Evolutionary conservation across 2,888 invertebrate genomes (phyloP), one percentile per base, ranked within the genome.

Genomic region (Muschampia plurimacula): DNA sequence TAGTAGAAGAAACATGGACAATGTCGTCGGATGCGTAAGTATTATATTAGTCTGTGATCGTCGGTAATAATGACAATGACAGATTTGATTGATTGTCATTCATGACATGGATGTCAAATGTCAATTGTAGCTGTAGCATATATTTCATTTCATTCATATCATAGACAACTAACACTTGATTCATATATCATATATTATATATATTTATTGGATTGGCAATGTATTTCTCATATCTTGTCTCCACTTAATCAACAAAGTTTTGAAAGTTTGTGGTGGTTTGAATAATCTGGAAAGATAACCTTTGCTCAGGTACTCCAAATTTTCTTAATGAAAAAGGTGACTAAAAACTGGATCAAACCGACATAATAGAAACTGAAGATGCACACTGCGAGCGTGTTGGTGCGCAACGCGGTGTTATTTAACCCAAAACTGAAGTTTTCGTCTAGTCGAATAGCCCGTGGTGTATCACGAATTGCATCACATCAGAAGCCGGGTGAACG

Each of bases 211-310:
- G 22, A 22, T 22, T 22, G 22, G 22, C 22, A 22, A 22, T 22
- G 22, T 22, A 22, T 22, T 22, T 32, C 32, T 32, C 32, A 32
- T 32, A 1, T 52, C 22, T 28, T 6, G 8, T 2, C 15, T 52
- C 15, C 28, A 8, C 7, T 32, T 6, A 3, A 28, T 13, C 13
- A 7, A 46, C 10, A 7, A 6, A 46, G n/a, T 15, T 4, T n/a
- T 2, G 3, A 1, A 32, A 32, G 4, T 2, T 32, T 32, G 2
- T 13, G 46, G 49, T 5, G 59, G 64, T 66, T 83, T 90, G 89
- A 91, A 89, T 80, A 84, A 86, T 91, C 91, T 91, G 88, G 89
- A 92, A 91, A 87, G 83, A 86, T 92, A 92, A 93, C 91, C 91
- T 89, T 76, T 78, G 69, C 63, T 59, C 13, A 72, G 74, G 74